phyloP scores from a whole-genome alignment of 2,113 vertebrate species.

The Hypomesus transpacificus region DNA sequence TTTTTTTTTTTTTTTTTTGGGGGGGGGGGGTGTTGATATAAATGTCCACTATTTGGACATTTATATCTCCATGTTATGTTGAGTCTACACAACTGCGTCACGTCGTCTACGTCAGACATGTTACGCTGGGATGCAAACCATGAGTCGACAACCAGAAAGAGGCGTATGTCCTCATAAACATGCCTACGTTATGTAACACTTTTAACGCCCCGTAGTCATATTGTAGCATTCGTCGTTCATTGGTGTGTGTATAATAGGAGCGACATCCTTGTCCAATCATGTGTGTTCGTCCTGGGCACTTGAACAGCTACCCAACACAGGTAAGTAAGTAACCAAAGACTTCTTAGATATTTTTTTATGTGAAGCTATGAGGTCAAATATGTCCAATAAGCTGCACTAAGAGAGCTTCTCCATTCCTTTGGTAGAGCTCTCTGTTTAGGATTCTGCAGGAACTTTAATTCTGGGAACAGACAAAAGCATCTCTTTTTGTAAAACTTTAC shows the following conservation, averaged over 20 bases:
- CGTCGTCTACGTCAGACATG: no score
- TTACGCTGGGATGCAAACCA: neutral
- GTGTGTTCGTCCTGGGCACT: slow-evolving; percentile 36
- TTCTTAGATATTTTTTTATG: no score
- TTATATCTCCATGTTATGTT: no score
- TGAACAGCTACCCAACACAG: slow-evolving; percentile 28
- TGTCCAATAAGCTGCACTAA: no score
- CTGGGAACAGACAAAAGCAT: neutral
- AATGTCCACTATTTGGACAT: no score
- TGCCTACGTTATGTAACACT: slow-evolving; percentile 68
- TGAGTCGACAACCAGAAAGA: neutral
- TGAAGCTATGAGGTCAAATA: no score
- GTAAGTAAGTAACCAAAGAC: no score
- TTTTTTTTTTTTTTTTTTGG: no score
- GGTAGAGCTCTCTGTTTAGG: no score
- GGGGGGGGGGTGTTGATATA: no score
- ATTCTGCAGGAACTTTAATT: neutral
- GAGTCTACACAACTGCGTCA: no score
- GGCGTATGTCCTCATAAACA: slow-evolving; percentile 33
- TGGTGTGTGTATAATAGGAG: slow-evolving; percentile 16
- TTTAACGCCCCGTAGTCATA: slow-evolving; percentile 26
- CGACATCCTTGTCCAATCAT: slow-evolving; percentile 35
- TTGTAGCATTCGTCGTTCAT: slow-evolving; percentile 45
- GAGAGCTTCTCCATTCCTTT: no score
- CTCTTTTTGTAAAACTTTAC: slow-evolving; percentile 24